Evolutionary conservation across 2,113 vertebrate genomes (phyloP), one percentile per base, ranked within the genome.

Genomic region (Pitta sordida): DNA sequence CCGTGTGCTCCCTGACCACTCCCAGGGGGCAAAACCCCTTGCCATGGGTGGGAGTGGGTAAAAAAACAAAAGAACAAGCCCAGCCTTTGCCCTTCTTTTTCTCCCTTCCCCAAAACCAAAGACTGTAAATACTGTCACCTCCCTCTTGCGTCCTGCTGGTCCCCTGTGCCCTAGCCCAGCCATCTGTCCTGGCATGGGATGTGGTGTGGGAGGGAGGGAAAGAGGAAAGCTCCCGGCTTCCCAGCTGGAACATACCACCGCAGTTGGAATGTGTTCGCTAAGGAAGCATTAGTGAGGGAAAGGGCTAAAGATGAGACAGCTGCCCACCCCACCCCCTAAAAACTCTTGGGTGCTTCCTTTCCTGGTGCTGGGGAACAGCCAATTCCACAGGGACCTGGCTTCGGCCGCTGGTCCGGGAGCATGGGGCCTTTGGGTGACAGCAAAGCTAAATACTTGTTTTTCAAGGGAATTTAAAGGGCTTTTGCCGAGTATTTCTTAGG

Each of bases 81-180:
- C 64, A 83, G 51, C 71, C 49, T 73, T 91, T 77, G 6, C 60
- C 67, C 19, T 37, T 88, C 36, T 93, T 73, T 91, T 70, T 82
- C 49, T 80, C 53, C 86, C 59, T 81, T 91, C 82, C 95, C 92
- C n/a, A 22, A 96, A 93, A 97, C 97, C 96, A 97, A 97, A 97
- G 96, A 97, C 85, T 97, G 96, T 97, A 97, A 95, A 97, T 97
- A 97, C 88, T 91, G 83, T 86, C 20, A 63, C 90, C 83, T 93
- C 93, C 96, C 90, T 90, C 87, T 88, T 78, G 74, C 9, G 10
- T 84, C 74, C 92, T 82, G 39, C 76, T 13, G 4, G 64, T 93
- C 62, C 74, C 68, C 70, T 88, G 78, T 8, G 60, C 64, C 34
- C 22, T 32, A 84, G 79, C 71, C 82, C 3, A 9, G 49, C 81